Evolutionary conservation across 2,888 invertebrate genomes (phyloP).

Genomic region (Sarcophaga rosellei): DNA sequence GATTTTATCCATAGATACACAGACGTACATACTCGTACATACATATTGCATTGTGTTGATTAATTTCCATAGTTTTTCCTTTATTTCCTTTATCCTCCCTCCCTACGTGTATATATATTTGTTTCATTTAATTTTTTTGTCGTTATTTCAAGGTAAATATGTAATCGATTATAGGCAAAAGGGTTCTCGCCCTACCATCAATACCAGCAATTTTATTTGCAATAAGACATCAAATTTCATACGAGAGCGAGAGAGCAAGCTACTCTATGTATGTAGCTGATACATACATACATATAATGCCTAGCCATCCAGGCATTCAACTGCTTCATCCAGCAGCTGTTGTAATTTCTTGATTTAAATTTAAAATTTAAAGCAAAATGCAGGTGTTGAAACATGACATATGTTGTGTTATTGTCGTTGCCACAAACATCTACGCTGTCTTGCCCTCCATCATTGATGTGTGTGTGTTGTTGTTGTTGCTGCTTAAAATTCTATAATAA

Average conservation of each 20-base stretch:
- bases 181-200: neutral
- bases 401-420: conserved; percentile 34
- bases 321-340: conserved; percentile 21
- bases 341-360: conserved; percentile 45
- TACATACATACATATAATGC: too few relatives aligned
- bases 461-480: neutral
- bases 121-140: neutral
- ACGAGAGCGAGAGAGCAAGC: neutral
- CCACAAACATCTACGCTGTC: too few relatives aligned
- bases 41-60: too few relatives aligned
- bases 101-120: neutral
- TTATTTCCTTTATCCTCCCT: neutral
- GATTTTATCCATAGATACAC: too few relatives aligned
- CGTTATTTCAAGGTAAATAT: neutral
- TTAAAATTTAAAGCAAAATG: conserved; percentile 53
- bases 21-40: neutral
- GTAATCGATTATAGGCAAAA: neutral
- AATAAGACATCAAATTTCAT: neutral
- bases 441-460: neutral
- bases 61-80: neutral
- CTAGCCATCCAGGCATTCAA: neutral
- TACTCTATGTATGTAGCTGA: too few relatives aligned
- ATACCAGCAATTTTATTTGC: neutral
- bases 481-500: conserved; percentile 36
- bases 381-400: conserved; percentile 64